Conservation (phyloP, 2,888 invertebrate species). For the Zhuqinia jingwanae region DNA sequence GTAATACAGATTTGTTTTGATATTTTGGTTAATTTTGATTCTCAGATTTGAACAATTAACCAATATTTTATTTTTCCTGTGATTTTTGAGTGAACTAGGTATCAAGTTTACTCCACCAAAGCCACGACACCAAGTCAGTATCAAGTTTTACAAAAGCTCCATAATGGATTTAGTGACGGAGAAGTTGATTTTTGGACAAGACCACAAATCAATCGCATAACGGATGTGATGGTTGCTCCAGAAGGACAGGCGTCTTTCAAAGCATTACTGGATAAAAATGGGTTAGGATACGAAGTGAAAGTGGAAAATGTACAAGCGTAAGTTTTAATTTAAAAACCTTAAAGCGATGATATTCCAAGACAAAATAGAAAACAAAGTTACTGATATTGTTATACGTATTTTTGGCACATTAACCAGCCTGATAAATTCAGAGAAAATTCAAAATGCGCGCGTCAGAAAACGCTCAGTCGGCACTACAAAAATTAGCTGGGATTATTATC, state of each 20-base stretch:
- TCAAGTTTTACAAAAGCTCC: slow-evolving; percentile 81
- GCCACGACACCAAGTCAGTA: slow-evolving; percentile 82
- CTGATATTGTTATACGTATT: no score
- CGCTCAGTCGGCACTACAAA: neutral
- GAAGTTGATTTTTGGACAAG: slow-evolving; percentile 85
- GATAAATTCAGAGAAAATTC: slow-evolving; percentile 23
- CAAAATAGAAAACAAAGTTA: neutral
- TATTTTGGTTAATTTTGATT: no score
- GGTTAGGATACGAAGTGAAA: slow-evolving; percentile 65
- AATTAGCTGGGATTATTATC: slow-evolving; percentile 26
- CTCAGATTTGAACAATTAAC: no score
- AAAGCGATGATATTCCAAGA: no score
- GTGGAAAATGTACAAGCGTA: slow-evolving; percentile 65
- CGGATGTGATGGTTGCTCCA: slow-evolving; percentile 82
- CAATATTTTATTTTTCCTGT: no score
- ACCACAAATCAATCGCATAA: slow-evolving; percentile 83
- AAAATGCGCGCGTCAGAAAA: neutral
- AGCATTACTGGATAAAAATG: slow-evolving; percentile 30
- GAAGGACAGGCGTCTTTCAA: slow-evolving; percentile 32
- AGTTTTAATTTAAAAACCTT: slow-evolving; percentile 33
- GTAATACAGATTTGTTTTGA: no score
- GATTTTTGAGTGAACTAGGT: slow-evolving; percentile 47
- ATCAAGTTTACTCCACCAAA: slow-evolving; percentile 81
- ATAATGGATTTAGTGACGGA: slow-evolving; percentile 80
- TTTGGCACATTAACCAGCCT: no score